Percentiles rank a stretch among this genome's conserved stretches.
Evolutionary conservation across 2,113 vertebrate genomes (phyloP).

Genomic region (Apteryx owenii): DNA sequence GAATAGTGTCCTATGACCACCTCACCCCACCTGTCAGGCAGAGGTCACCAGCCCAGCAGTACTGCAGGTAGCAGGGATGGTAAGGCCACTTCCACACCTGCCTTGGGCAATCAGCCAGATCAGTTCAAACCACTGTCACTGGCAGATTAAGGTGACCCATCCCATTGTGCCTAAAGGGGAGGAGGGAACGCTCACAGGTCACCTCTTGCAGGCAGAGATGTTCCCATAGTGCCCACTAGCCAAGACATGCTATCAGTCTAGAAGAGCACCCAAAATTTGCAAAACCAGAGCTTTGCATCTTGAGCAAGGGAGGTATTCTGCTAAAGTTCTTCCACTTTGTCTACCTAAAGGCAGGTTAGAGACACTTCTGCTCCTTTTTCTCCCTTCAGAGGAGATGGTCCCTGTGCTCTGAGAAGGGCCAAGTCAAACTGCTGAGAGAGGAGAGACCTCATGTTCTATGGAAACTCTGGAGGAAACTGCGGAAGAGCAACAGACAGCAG

Average conservation of each 20-base stretch:
- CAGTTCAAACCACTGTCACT: neutral
- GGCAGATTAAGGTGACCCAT: neutral
- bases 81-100: accelerated
- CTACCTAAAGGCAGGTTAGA: neutral
- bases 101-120: neutral
- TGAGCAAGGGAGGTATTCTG: neutral
- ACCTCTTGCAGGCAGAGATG: neutral
- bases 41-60: neutral
- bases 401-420: neutral
- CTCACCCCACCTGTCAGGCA: neutral
- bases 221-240: neutral
- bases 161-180: neutral
- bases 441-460: neutral
- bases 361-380: neutral
- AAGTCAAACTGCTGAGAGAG: neutral
- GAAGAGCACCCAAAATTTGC: neutral
- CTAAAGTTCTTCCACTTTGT: neutral
- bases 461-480: neutral
- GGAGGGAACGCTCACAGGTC: neutral
- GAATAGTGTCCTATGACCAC: neutral
- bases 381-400: neutral
- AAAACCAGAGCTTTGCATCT: neutral
- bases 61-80: neutral
- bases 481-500: neutral
- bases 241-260: accelerated